Conservation (phyloP, 2,888 invertebrate species). For the Nematopogon swammerdamellus region DNA sequence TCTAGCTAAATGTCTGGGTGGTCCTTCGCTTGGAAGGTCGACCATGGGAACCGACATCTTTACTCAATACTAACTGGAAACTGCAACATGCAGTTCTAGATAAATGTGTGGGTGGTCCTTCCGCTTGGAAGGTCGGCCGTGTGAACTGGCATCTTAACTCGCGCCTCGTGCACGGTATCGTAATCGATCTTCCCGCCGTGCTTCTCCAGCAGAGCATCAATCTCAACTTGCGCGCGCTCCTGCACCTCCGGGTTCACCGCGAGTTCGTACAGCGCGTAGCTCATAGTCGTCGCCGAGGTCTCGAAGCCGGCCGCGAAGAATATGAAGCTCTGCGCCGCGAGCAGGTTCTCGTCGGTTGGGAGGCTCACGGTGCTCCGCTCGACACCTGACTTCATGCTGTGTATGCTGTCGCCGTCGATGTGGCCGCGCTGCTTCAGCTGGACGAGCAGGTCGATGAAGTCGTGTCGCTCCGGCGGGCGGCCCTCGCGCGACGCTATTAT, state of each 20-base stretch:
- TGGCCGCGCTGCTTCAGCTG: constrained; percentile 19
- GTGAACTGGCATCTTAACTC: too few species aligned
- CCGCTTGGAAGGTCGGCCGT: too few species aligned
- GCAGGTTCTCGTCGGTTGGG: constrained; percentile 23
- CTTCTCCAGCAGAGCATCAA: constrained; percentile 20
- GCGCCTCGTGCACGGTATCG: constrained; percentile 23
- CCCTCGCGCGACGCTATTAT: constrained; percentile 17
- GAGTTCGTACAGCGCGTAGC: constrained; percentile 22
- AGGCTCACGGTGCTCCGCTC: constrained; percentile 12
- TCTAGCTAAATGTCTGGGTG: too few species aligned
- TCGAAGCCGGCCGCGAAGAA: constrained; percentile 39
- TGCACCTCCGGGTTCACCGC: constrained; percentile 22
- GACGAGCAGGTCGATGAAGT: constrained; percentile 29
- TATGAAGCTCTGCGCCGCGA: constrained; percentile 42
- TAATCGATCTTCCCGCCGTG: constrained; percentile 18
- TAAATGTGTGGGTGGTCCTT: too few species aligned
- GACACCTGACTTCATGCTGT: constrained; percentile 13
- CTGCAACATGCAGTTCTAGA: too few species aligned
- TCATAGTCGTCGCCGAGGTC: constrained; percentile 23
- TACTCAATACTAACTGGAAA: too few species aligned
- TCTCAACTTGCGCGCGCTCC: constrained; percentile 18
- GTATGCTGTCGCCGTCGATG: constrained; percentile 24
- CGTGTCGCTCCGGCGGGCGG: constrained; percentile 21
- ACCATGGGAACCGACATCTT: too few species aligned
- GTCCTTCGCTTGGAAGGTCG: too few species aligned